A percentile compares a stretch with the other conserved stretches of the same genome.
phyloP scores from a whole-genome alignment of 2,888 invertebrate species.

The Campaea margaritaria region DNA sequence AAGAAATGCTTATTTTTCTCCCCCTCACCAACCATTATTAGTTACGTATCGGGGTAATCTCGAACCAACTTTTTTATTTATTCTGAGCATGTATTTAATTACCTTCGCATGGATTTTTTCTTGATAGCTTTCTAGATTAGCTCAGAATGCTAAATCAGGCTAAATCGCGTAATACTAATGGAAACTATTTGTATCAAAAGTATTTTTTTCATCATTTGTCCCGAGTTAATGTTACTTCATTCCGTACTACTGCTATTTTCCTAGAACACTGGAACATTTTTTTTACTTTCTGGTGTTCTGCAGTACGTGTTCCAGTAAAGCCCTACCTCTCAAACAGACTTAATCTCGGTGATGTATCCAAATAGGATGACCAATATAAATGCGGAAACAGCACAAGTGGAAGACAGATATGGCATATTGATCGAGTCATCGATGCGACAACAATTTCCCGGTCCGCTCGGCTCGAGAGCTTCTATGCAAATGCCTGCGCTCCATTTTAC shows the following conservation, averaged over 20 bases:
- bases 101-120: conserved; percentile 52
- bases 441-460: conserved; percentile 83
- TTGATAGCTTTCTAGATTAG: conserved; percentile 38
- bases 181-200: too few relatives aligned
- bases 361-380: conserved; percentile 39
- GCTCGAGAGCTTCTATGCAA: conserved; percentile 79
- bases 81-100: conserved; percentile 61
- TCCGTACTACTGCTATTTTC: too few relatives aligned
- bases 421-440: conserved; percentile 80
- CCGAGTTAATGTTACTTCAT: too few relatives aligned
- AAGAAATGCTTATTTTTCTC: neutral
- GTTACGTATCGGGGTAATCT: conserved; percentile 6
- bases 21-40: neutral
- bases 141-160: too few relatives aligned
- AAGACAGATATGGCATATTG: conserved; percentile 72
- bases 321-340: conserved; percentile 3
- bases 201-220: too few relatives aligned
- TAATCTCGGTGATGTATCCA: conserved; percentile 34
- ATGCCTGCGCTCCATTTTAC: conserved; percentile 79
- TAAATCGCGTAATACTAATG: too few relatives aligned
- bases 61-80: conserved; percentile 31
- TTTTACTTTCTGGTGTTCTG: too few relatives aligned
- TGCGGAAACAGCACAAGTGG: conserved; percentile 44
- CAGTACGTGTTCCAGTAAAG: too few relatives aligned
- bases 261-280: too few relatives aligned